phyloP scores from a whole-genome alignment of 2,113 vertebrate genomes.

The Equus przewalskii region DNA sequence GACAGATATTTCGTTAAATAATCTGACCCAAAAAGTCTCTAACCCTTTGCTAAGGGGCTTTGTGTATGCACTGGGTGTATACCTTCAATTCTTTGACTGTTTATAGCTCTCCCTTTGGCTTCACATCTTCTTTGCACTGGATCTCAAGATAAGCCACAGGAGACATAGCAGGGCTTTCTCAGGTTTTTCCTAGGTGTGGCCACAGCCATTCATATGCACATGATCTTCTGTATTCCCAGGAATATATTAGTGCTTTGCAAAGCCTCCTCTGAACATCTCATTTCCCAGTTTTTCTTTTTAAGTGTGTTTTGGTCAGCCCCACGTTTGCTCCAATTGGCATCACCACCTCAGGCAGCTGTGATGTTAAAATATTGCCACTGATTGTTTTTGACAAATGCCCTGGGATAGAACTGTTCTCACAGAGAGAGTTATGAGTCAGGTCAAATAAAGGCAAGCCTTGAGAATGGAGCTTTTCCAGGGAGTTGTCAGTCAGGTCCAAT shows the following conservation, averaged over 20 bases:
- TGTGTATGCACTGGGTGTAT: not conserved
- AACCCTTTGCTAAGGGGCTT: not conserved
- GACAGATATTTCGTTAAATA: not conserved
- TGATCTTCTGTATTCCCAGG: not conserved
- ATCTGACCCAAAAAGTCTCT: not conserved
- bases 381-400: constrained; percentile 27
- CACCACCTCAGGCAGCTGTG: not conserved
- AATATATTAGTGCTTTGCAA: not conserved
- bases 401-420: not conserved
- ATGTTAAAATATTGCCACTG: not conserved
- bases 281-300: not conserved
- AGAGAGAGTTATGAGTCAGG: not conserved
- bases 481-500: not conserved
- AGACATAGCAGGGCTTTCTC: not conserved
- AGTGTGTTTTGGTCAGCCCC: not conserved
- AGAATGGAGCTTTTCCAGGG: not conserved
- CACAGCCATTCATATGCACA: not conserved
- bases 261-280: not conserved
- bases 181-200: not conserved
- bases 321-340: not conserved
- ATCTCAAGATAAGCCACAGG: not conserved
- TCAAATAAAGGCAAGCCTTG: not conserved
- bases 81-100: not conserved
- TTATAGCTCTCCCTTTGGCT: not conserved
- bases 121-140: not conserved